Base-by-base conservation (phyloP, 2,888 invertebrate species). In the Scaptomyza parva region DNA sequence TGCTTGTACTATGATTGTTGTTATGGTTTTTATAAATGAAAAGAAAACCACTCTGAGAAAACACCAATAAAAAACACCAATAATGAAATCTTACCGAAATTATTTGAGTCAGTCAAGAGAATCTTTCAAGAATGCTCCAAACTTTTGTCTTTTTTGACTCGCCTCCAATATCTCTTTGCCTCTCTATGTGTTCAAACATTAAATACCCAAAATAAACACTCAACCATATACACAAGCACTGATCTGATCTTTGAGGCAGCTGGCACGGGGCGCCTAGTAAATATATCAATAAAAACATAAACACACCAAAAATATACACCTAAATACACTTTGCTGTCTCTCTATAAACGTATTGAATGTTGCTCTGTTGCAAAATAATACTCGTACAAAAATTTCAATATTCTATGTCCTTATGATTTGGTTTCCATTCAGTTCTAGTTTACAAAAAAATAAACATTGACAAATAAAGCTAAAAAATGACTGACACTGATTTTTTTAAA, bases 1-100 rank as follows among this genome's bases (percentile, higher is more conserved):
- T 69, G 63, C 79, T 64, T 76, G 64, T 72, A 17, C 37, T 9
- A 60, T 74, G 62, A 74, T 65, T 84, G 84, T 84, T 82, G 81
- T 81, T 9, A 60, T 74, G 62, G 71, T 65, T 84, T 81, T 84
- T 82, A 78, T 81, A 81, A 72, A 77, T 17, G 18, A 52, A 51
- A 51, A 55, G n/a, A 48, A 52, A 17, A 41, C 17, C 28, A 35
- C 22, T 30, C 41, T 35, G 48, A 53, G 62, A n/a, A 61, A 54
- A 41, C 35, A 53, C 61, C 7, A 41, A 57, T 37, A 41, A 43
- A 30, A 50, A 11, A 59, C 11, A 35, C 1, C 1, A 33, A 44
- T 28, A 33, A 39, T 35, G 41, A 33, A 54, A 47, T 30, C 30
- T 57, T 53, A 30, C 48, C 12, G 60, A 12, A 54, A 26, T 52